phyloP scores from a whole-genome alignment of 2,113 vertebrate genomes.

The Hiodon alosoides region DNA sequence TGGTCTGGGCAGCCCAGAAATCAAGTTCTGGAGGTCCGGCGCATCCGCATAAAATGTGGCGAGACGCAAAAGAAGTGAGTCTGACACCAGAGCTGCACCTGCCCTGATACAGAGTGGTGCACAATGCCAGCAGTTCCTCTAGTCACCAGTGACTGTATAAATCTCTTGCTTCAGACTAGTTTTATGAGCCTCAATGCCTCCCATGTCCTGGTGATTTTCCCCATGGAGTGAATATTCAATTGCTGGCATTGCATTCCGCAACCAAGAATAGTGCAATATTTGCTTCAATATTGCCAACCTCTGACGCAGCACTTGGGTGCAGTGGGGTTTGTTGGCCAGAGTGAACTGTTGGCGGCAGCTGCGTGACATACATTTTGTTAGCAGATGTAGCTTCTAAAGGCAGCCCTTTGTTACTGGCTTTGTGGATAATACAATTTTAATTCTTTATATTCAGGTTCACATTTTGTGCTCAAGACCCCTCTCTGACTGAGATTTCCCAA shows the following conservation, averaged over 20 bases:
- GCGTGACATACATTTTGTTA: too few relatives aligned
- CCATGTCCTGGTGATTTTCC: too few relatives aligned
- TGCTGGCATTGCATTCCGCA: too few relatives aligned
- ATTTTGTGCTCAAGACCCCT: constrained; percentile 75
- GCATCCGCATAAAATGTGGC: constrained; percentile 87
- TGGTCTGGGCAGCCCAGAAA: constrained; percentile 52
- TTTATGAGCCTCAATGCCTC: too few relatives aligned
- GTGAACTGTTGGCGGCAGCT: too few relatives aligned
- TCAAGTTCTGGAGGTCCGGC: constrained; percentile 69
- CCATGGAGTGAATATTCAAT: not conserved
- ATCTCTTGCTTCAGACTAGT: not conserved
- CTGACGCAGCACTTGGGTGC: not conserved
- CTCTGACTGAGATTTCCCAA: constrained; percentile 66
- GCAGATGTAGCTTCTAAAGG: not conserved
- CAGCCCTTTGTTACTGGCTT: not conserved
- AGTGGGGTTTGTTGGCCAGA: too few relatives aligned
- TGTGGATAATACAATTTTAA: not conserved
- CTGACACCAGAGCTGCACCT: too few relatives aligned
- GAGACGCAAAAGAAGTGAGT: constrained; percentile 88
- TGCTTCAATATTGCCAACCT: not conserved
- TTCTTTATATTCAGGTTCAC: constrained; percentile 64
- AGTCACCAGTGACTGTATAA: not conserved
- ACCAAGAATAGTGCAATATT: too few relatives aligned
- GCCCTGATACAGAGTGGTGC: not conserved
- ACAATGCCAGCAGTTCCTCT: not conserved